Percentiles rank a stretch among this genome's conserved stretches.
phyloP scores from a whole-genome alignment of 1,140 invertebrate genomes.

The Saxidomus purpurata region DNA sequence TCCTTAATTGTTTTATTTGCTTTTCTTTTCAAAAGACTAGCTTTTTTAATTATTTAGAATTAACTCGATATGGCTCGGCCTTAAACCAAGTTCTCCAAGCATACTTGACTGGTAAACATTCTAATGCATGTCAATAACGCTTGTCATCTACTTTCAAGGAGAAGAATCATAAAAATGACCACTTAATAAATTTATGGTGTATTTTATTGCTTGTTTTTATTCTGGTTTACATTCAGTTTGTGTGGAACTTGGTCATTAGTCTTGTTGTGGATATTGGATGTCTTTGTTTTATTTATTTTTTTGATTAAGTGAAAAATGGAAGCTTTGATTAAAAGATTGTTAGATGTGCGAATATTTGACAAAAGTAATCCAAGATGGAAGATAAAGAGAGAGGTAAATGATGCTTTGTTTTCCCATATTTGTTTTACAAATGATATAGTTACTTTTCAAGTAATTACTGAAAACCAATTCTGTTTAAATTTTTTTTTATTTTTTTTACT shows the following conservation, averaged over 20 bases:
- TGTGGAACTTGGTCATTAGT: neutral
- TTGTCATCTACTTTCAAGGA: conserved; percentile 10
- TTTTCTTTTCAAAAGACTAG: neutral
- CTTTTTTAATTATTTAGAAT: neutral
- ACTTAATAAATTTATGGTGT: conserved; percentile 45
- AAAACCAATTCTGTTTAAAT: too few relatives aligned
- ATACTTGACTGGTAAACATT: neutral
- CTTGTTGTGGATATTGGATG: neutral
- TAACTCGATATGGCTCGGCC: neutral
- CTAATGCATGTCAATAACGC: conserved; percentile 7
- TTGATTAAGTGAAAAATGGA: neutral
- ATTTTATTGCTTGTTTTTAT: conserved; percentile 43
- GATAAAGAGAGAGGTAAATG: conserved; percentile 10
- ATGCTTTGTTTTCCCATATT: too few relatives aligned
- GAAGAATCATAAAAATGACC: conserved; percentile 45
- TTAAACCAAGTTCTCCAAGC: neutral
- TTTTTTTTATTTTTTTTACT: too few relatives aligned
- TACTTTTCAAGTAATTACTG: too few relatives aligned
- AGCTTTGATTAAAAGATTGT: neutral
- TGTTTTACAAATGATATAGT: too few relatives aligned
- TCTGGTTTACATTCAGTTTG: neutral
- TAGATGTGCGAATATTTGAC: neutral
- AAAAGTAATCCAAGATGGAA: conserved; percentile 11
- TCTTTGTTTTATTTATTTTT: neutral
- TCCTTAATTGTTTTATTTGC: neutral